These are phyloP conservation scores for Neria commutata DNA, from an alignment of 2,888 invertebrate genomes.

Conservation along the genomic window DNA sequence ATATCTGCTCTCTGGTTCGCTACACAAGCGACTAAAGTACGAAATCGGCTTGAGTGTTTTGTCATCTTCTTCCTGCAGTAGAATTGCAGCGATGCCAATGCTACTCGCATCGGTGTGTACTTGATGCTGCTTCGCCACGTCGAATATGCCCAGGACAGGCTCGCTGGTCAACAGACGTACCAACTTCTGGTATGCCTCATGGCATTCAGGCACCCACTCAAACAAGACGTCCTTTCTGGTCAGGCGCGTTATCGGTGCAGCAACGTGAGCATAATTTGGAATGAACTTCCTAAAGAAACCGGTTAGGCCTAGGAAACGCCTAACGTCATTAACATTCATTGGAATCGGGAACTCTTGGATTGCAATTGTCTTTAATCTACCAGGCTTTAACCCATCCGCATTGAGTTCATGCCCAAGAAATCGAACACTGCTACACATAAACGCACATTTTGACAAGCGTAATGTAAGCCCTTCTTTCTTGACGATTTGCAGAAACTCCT, in stretches of 20 bases:
- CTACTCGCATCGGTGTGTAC: conserved; percentile 20
- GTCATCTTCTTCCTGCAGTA: conserved; percentile 3
- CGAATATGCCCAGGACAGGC: conserved; percentile 16
- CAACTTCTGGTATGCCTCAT: not conserved
- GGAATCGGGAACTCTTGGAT: not conserved
- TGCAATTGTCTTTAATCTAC: not conserved
- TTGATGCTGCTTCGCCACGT: conserved; percentile 10
- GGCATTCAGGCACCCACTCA: not conserved
- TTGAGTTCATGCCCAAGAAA: too few relatives aligned
- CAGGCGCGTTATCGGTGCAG: not conserved
- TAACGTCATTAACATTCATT: not conserved
- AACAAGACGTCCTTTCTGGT: too few relatives aligned
- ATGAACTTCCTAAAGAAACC: not conserved
- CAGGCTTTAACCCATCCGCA: too few relatives aligned
- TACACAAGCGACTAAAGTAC: conserved; percentile 9
- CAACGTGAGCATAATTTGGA: not conserved
- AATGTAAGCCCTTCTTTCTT: too few relatives aligned
- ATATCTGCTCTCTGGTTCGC: not conserved
- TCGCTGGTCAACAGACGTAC: not conserved
- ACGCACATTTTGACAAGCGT: too few relatives aligned
- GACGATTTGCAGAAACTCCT: too few relatives aligned
- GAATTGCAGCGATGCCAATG: conserved; percentile 12
- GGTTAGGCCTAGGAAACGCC: not conserved
- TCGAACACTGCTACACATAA: too few relatives aligned
- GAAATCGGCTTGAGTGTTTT: not conserved